phyloP scores from a whole-genome alignment of 2,113 vertebrate species.

The Chiloscyllium plagiosum region DNA sequence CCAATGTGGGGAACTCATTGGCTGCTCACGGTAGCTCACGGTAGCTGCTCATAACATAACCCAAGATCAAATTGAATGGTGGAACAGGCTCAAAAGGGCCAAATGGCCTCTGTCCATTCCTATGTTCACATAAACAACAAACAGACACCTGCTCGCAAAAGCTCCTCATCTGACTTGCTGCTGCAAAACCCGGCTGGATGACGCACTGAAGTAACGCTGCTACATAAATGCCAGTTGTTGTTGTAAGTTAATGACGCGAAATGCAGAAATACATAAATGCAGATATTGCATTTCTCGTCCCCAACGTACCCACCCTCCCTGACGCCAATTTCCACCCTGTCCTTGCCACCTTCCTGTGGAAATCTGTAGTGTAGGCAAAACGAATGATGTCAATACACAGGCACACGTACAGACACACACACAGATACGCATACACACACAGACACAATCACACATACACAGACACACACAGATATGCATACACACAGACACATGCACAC shows the following conservation, averaged over 20 bases:
- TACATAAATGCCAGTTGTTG: not conserved
- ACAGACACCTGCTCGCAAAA: not conserved
- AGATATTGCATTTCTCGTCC: not conserved
- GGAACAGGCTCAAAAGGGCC: not conserved
- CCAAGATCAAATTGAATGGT: not conserved
- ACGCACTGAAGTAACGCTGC: not conserved
- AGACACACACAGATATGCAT: too few relatives aligned
- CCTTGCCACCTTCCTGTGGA: not conserved
- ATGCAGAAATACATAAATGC: not conserved
- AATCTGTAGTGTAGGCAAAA: too few relatives aligned
- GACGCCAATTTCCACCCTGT: not conserved
- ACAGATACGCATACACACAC: too few relatives aligned
- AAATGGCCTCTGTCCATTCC: not conserved
- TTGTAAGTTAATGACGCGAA: not conserved
- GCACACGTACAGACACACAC: too few relatives aligned
- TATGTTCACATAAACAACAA: not conserved
- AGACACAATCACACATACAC: too few relatives aligned
- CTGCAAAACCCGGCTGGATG: not conserved
- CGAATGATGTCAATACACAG: too few relatives aligned
- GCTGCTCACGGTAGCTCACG: too few relatives aligned
- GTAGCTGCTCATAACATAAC: not conserved
- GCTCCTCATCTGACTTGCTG: not conserved
- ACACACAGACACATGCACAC: too few relatives aligned
- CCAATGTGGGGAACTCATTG: not conserved
- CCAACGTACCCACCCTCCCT: not conserved